Base-by-base conservation (phyloP, 2,797 vertebrate species). In the Neosalanx taihuensis region DNA sequence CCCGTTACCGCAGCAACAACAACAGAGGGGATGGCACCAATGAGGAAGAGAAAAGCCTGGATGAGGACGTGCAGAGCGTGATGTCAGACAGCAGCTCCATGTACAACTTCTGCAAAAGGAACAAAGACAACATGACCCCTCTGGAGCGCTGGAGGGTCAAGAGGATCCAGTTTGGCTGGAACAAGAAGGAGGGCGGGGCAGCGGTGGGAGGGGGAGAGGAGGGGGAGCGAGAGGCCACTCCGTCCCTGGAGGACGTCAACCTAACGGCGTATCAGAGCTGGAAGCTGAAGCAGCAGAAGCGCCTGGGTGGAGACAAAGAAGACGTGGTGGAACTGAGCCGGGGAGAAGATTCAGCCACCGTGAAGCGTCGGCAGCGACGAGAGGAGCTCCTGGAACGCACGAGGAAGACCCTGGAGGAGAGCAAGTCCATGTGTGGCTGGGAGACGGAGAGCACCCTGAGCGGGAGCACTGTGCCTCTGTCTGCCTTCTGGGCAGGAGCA, bases 151-250 rank as follows among this genome's bases (percentile, higher is more conserved):
- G 98, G 98, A 95, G 94, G 60, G 41, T 99, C 74, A 99, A 99
- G 81, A 93, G 97, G 72, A 95, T 99, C 84, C 96, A 99, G 67
- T 99, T 97, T 61, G 97, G 97, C 12, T 99, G 96, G 92, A 97
- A 98, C 85, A 98, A 94, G 85, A 97, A 94, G 0, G 89, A 85
- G 7, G 93, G 88, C 20, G 90, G 85, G 63, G 93, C 89, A 15
- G 84, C 91, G 26, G 76, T 85, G 1, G 70, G 70, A 0, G 85
- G 77, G 77, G 17, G 84, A 83, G 15, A 73, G 71, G 6, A 73
- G 30, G 0, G 81, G 75, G 0, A 76, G 77, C 0, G 85, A 85
- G 18, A 80, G 0, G 72, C 71, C 64, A 77, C 85, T 4, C 84
- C 83, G 0, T 83, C 79, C 35, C 80, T 91, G 65, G 91, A 94